These are phyloP conservation scores for Acrocyrtus sp. DNA, from an alignment of 2,888 invertebrate species.

Conservation along the genomic window DNA sequence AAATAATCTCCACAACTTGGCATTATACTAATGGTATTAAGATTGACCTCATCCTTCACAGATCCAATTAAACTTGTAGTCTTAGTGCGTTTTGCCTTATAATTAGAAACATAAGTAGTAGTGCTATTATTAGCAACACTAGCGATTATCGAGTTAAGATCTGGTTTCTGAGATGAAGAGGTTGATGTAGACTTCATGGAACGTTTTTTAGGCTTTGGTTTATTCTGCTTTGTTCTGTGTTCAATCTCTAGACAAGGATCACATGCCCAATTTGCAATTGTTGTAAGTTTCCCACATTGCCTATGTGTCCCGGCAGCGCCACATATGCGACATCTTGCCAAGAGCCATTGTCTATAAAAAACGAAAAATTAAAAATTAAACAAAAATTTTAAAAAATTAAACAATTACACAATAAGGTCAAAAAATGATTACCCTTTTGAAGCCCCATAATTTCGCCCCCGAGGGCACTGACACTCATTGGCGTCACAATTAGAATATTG, in stretches of 20 bases:
- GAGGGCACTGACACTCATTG: conserved; percentile 71
- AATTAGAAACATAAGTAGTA: too few species aligned
- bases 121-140: neutral
- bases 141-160: neutral
- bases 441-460: conserved; percentile 69
- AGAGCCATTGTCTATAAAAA: conserved; percentile 61
- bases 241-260: conserved; percentile 65
- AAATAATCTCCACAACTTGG: conserved; percentile 50
- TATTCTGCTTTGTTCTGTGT: conserved; percentile 23
- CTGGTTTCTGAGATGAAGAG: neutral
- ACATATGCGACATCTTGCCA: conserved; percentile 70
- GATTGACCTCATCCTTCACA: conserved; percentile 15
- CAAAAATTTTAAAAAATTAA: neutral
- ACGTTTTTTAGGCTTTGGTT: conserved; percentile 15
- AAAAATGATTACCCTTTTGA: conserved; percentile 66
- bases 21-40: conserved; percentile 32
- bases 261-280: conserved; percentile 68
- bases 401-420: neutral
- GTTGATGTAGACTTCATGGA: neutral
- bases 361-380: neutral
- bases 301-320: conserved; percentile 71
- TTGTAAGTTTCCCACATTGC: conserved; percentile 67
- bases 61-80: neutral
- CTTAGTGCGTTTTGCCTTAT: neutral
- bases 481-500: conserved; percentile 74